These are phyloP conservation scores for Amazona guildingii DNA, from an alignment of 2,113 vertebrate species.

Conservation along the genomic window DNA sequence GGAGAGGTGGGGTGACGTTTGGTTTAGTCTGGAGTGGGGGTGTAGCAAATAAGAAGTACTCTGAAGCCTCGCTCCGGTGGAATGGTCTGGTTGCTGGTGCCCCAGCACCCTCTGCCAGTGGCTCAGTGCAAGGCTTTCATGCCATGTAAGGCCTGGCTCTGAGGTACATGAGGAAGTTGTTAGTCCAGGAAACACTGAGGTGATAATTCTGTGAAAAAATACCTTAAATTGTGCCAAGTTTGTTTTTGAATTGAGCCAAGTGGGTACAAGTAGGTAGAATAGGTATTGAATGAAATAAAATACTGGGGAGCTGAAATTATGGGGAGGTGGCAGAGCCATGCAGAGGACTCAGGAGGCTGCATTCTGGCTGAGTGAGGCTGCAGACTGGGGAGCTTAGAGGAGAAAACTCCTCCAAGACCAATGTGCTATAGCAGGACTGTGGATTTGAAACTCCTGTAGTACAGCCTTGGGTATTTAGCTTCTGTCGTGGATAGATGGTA, in stretches of 20 bases:
- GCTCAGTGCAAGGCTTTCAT: not conserved
- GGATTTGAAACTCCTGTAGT: not conserved
- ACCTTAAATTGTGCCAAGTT: not conserved
- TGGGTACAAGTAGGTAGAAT: not conserved
- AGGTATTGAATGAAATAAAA: not conserved
- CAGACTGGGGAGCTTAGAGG: accelerated
- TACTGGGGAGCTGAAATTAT: not conserved
- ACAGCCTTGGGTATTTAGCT: not conserved
- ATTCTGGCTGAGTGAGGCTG: not conserved
- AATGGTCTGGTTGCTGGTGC: not conserved
- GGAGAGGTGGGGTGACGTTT: not conserved
- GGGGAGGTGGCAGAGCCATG: not conserved
- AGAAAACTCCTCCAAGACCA: not conserved
- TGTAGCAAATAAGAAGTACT: not conserved
- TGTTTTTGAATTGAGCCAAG: not conserved
- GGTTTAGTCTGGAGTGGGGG: not conserved
- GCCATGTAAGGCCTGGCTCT: not conserved
- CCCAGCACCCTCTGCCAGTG: not conserved
- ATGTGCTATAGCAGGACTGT: accelerated
- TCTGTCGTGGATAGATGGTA: not conserved
- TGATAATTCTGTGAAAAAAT: not conserved
- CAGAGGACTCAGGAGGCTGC: not conserved
- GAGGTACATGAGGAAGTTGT: not conserved
- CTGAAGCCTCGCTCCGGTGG: not conserved
- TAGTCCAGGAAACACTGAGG: not conserved